Percentiles rank a stretch among this genome's conserved stretches.
These are phyloP conservation scores for Microcebus lehilahytsara DNA, from an alignment of 2,113 vertebrate genomes.

Conservation along the genomic window DNA sequence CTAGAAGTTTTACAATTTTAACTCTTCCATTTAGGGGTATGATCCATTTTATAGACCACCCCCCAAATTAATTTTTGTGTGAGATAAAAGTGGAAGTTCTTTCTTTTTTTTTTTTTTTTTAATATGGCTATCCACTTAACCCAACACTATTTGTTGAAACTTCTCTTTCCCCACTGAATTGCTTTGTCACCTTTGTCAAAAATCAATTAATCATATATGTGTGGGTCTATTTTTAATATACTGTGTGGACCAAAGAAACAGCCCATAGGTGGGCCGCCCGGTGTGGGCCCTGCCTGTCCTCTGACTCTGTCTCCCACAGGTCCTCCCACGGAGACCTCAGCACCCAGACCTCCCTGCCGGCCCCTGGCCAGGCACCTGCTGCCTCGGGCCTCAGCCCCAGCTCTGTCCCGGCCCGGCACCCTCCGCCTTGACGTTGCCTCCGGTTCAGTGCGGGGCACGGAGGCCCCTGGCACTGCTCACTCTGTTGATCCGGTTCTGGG, in stretches of 20 bases:
- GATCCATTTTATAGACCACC: background rate
- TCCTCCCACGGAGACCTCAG: background rate
- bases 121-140: background rate
- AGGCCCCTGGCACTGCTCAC: too few species aligned
- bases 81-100: background rate
- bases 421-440: background rate
- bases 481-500: background rate
- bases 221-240: background rate
- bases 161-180: background rate
- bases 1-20: background rate
- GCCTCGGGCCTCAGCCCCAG: too few species aligned
- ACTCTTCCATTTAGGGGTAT: background rate
- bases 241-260: background rate
- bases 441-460: background rate
- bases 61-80: background rate
- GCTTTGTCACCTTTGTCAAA: background rate
- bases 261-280: background rate
- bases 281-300: background rate
- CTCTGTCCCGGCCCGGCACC: background rate
- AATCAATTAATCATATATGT: background rate
- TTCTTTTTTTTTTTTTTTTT: too few species aligned
- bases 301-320: rapidly evolving
- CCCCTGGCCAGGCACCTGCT: background rate
- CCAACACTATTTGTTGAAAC: background rate
- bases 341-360: background rate